Evolutionary conservation across 2,113 vertebrate species (phyloP).

Genomic region (Gymnobelideus leadbeateri): DNA sequence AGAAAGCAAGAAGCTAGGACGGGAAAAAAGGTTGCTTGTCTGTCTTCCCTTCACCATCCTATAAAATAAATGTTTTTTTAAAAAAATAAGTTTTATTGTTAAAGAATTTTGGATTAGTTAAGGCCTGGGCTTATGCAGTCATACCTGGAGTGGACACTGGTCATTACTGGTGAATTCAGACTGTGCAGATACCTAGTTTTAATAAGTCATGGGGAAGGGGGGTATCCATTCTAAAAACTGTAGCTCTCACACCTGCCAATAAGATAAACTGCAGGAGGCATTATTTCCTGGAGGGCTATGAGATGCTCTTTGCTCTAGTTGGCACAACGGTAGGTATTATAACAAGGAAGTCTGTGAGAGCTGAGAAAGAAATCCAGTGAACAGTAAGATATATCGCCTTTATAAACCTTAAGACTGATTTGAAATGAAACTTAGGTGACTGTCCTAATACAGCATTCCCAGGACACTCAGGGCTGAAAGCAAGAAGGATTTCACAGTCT

Average conservation of each 20-base stretch:
- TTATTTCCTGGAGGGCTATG: conserved; percentile 1
- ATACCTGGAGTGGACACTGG: conserved; percentile 47
- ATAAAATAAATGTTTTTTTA: conserved; percentile 10
- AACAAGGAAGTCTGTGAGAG: conserved; percentile 61
- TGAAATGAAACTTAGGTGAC: conserved; percentile 67
- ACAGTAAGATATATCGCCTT: conserved; percentile 7
- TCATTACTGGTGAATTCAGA: conserved; percentile 38
- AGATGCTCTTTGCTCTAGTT: not conserved
- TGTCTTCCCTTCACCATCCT: conserved; percentile 1
- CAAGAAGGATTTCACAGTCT: conserved; percentile 64
- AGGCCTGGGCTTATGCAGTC: conserved; percentile 23
- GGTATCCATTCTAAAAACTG: conserved; percentile 55
- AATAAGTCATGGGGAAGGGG: conserved; percentile 41
- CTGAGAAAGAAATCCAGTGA: conserved; percentile 40
- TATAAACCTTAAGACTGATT: conserved; percentile 52
- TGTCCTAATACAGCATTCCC: conserved; percentile 27
- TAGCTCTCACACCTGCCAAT: conserved; percentile 42
- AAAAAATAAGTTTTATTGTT: not conserved
- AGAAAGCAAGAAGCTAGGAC: not conserved
- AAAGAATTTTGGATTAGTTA: conserved; percentile 34
- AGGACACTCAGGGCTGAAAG: conserved; percentile 54
- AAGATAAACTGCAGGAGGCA: conserved; percentile 35
- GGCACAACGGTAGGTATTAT: conserved; percentile 26
- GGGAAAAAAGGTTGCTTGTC: not conserved
- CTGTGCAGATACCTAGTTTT: conserved; percentile 51